These are phyloP conservation scores for Adela reaumurella DNA, from an alignment of 2,888 invertebrate species.

Conservation along the genomic window DNA sequence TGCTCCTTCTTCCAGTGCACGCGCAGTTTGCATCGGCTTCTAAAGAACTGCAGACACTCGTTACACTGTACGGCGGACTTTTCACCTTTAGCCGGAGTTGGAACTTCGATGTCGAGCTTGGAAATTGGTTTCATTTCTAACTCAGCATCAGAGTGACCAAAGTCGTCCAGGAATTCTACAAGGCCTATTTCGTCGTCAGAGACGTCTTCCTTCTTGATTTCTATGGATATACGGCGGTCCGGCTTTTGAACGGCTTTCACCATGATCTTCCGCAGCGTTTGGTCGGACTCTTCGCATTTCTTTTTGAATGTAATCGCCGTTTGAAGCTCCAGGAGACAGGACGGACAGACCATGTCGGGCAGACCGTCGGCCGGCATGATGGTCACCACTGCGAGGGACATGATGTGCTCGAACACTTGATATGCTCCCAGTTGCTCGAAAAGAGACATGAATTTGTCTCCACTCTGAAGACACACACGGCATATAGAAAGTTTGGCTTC, in stretches of 20 bases:
- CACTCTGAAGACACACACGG: slow-evolving; percentile 27
- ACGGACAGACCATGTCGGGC: slow-evolving; percentile 31
- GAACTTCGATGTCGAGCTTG: too few species aligned
- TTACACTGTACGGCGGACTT: slow-evolving; percentile 19
- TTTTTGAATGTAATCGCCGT: slow-evolving; percentile 28
- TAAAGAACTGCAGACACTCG: slow-evolving; percentile 21
- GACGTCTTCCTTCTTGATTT: slow-evolving; percentile 18
- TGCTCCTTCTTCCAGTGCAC: slow-evolving; percentile 24
- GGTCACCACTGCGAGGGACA: slow-evolving; percentile 25
- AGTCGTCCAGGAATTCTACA: slow-evolving; percentile 9
- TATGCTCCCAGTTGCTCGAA: slow-evolving; percentile 27
- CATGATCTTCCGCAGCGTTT: slow-evolving; percentile 16
- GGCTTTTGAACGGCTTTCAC: background rate
- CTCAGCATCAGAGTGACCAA: slow-evolving; percentile 7
- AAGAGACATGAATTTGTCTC: slow-evolving; percentile 22
- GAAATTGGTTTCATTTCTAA: background rate
- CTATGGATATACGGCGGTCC: background rate
- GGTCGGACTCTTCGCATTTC: slow-evolving; percentile 30
- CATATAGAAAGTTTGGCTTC: slow-evolving; percentile 20
- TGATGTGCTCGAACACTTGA: slow-evolving; percentile 27
- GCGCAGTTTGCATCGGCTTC: slow-evolving; percentile 22
- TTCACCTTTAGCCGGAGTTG: too few species aligned
- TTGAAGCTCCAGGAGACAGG: slow-evolving; percentile 30
- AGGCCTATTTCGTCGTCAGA: slow-evolving; percentile 9
- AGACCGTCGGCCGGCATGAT: slow-evolving; percentile 29